phyloP scores from a whole-genome alignment of 2,113 vertebrate species.

The Electrona antarctica region DNA sequence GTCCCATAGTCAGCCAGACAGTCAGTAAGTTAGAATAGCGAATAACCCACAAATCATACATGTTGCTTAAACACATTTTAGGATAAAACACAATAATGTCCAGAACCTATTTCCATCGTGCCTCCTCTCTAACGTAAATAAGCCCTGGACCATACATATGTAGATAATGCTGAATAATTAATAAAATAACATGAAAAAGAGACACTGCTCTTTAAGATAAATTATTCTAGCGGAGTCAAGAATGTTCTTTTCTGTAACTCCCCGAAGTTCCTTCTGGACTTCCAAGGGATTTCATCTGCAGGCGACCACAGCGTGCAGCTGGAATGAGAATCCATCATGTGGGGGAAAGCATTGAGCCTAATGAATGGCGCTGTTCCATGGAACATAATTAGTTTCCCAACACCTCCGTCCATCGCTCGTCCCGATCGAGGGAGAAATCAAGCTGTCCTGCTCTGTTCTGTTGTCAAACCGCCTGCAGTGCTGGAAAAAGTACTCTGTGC shows the following conservation, averaged over 20 bases:
- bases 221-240: too few relatives aligned
- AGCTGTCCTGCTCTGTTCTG: constrained; percentile 38
- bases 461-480: constrained; percentile 42
- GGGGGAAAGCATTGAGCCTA: constrained; percentile 36
- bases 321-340: constrained; percentile 21
- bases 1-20: too few relatives aligned
- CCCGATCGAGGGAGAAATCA: constrained; percentile 56
- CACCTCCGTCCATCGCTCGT: constrained; percentile 37
- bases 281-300: not conserved
- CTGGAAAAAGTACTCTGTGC: too few relatives aligned
- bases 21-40: too few relatives aligned
- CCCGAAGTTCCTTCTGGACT: constrained; percentile 14
- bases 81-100: too few relatives aligned
- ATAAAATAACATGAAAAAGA: too few relatives aligned
- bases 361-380: constrained; percentile 55
- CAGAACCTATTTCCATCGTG: too few relatives aligned
- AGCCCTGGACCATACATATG: too few relatives aligned
- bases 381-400: constrained; percentile 58
- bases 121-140: too few relatives aligned
- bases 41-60: too few relatives aligned
- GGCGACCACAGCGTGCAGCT: not conserved
- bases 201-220: constrained; percentile 1
- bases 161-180: too few relatives aligned
- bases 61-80: too few relatives aligned
- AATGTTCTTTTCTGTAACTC: not conserved